Percentiles rank a stretch among this genome's conserved stretches.
These are phyloP conservation scores for Neuroscelio doddi DNA, from an alignment of 2,888 invertebrate species.

Conservation along the genomic window DNA sequence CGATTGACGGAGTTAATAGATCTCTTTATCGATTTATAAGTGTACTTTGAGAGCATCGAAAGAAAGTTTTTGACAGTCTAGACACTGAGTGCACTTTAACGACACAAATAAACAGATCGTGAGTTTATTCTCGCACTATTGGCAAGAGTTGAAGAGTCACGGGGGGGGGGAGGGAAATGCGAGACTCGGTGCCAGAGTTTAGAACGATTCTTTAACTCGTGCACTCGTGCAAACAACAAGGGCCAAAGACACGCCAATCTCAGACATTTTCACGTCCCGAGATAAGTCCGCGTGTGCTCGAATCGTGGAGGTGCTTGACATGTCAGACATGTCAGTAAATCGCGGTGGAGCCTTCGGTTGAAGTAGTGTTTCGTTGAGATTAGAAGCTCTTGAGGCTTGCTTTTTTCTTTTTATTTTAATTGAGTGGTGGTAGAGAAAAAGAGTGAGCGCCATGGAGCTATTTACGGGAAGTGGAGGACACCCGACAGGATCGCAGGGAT, in stretches of 20 bases:
- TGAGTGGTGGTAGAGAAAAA: conserved; percentile 1
- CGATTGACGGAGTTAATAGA: too few species aligned
- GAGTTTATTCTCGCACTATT: conserved; percentile 23
- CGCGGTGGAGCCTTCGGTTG: conserved; percentile 21
- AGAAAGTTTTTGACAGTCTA: not conserved
- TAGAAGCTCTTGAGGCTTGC: not conserved
- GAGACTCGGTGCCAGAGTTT: conserved; percentile 4
- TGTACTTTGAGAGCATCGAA: conserved; percentile 1
- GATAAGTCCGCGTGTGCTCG: too few species aligned
- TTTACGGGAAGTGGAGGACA: conserved; percentile 58
- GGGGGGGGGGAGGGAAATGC: conserved; percentile 9
- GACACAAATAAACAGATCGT: conserved; percentile 4
- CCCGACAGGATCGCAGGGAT: conserved; percentile 44
- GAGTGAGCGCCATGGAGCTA: conserved; percentile 57
- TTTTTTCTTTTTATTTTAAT: conserved; percentile 5
- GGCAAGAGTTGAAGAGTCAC: conserved; percentile 36
- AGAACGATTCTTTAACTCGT: not conserved
- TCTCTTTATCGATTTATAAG: not conserved
- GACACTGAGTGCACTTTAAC: conserved; percentile 5
- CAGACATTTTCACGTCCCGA: too few species aligned
- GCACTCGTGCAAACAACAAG: not conserved
- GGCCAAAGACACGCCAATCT: not conserved
- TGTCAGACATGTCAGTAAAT: not conserved
- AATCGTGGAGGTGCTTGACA: too few species aligned
- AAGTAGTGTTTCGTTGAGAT: conserved; percentile 22